Percentiles rank a stretch among this genome's conserved stretches.
These are phyloP conservation scores for Apistogramma diplotaenia DNA, from an alignment of 2,113 vertebrate genomes.

Conservation along the genomic window DNA sequence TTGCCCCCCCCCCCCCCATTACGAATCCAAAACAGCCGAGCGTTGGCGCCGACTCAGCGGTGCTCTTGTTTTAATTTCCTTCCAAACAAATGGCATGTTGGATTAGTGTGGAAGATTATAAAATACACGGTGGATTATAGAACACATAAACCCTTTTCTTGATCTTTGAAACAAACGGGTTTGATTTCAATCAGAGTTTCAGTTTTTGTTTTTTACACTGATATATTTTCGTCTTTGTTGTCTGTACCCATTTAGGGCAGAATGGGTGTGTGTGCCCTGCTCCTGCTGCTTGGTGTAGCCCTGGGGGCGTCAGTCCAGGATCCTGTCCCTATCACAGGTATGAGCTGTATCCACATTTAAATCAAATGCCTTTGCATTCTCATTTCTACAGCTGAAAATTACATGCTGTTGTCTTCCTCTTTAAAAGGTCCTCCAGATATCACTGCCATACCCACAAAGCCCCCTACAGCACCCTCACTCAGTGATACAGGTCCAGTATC, in stretches of 20 bases:
- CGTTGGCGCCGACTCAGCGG: no score
- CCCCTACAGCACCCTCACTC: constrained; percentile 12
- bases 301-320: constrained; percentile 75
- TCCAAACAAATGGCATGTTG: constrained; percentile 1
- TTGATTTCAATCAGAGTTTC: neutral
- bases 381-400: neutral
- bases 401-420: neutral
- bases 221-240: neutral
- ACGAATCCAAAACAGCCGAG: no score
- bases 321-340: constrained; percentile 76
- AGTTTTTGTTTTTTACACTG: neutral
- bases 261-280: constrained; percentile 90
- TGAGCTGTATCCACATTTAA: neutral
- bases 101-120: constrained; percentile 11
- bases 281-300: constrained; percentile 83
- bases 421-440: constrained; percentile 40
- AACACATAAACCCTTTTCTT: neutral
- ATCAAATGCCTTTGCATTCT: neutral
- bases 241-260: constrained; percentile 79
- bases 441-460: constrained; percentile 44
- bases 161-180: neutral
- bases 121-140: neutral
- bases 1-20: no score
- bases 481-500: constrained; percentile 17
- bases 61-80: neutral